Evolutionary conservation across 2,113 vertebrate species (phyloP).

Genomic region (Poeciliopsis prolifica): DNA sequence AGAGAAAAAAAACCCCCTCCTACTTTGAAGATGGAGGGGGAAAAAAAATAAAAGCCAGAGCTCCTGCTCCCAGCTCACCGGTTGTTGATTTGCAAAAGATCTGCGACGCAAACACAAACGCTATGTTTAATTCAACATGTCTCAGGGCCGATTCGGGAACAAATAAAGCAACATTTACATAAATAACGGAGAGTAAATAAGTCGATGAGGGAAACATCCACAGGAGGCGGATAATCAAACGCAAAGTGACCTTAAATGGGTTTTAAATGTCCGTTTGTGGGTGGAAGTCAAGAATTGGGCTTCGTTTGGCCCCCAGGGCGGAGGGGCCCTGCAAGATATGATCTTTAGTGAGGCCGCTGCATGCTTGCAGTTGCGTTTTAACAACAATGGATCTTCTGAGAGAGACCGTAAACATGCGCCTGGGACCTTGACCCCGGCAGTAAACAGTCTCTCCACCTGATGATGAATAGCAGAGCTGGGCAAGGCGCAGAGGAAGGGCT

Average conservation of each 20-base stretch:
- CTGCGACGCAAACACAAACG: slow-evolving; percentile 27
- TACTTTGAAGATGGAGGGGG: slow-evolving; percentile 26
- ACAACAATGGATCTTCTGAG: slow-evolving; percentile 77
- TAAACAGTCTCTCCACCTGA: slow-evolving; percentile 78
- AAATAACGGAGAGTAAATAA: slow-evolving; percentile 30
- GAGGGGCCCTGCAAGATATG: slow-evolving; percentile 60
- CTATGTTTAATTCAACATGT: slow-evolving; percentile 54
- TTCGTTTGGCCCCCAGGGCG: slow-evolving; percentile 34
- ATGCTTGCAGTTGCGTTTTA: slow-evolving; percentile 63
- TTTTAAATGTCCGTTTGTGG: slow-evolving; percentile 50
- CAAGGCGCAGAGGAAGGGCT: slow-evolving; percentile 8
- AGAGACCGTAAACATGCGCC: slow-evolving; percentile 76
- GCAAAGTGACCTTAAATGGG: slow-evolving; percentile 27
- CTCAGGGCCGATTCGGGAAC: slow-evolving; percentile 19
- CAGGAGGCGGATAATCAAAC: slow-evolving; percentile 46
- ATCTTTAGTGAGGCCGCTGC: slow-evolving; percentile 56
- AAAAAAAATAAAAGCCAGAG: slow-evolving; percentile 65
- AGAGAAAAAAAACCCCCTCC: slow-evolving; percentile 6
- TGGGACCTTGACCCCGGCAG: slow-evolving; percentile 80
- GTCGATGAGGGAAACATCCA: slow-evolving; percentile 6
- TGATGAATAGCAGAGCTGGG: slow-evolving; percentile 76
- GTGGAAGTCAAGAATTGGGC: slow-evolving; percentile 48
- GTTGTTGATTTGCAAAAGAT: slow-evolving; percentile 41
- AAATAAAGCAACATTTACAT: slow-evolving; percentile 46
- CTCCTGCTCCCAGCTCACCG: slow-evolving; percentile 36